Conservation (phyloP, 2,888 invertebrate genomes). For the Pantelozetes paolii region DNA sequence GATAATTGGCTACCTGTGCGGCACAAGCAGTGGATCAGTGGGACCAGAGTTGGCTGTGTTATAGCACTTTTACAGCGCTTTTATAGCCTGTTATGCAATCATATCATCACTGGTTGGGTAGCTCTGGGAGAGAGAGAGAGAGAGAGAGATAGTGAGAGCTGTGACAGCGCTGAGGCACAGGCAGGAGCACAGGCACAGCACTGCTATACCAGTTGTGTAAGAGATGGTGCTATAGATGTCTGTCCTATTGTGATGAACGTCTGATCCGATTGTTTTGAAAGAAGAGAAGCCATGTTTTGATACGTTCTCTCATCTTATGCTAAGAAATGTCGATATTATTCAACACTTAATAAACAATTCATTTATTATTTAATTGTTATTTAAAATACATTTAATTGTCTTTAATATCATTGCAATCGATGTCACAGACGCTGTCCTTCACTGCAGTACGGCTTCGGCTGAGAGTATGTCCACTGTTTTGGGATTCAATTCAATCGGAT, state of each 20-base stretch:
- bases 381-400: background rate
- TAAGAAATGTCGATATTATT: no score
- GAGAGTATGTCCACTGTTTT: no score
- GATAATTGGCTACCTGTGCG: background rate
- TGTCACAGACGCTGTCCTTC: background rate
- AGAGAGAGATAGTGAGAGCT: background rate
- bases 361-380: no score
- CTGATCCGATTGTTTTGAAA: conserved; percentile 28
- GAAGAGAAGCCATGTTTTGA: conserved; percentile 36
- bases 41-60: background rate
- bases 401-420: background rate
- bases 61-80: background rate
- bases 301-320: conserved; percentile 29
- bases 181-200: background rate
- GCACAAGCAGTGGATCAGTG: background rate
- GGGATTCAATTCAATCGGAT: no score
- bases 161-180: background rate
- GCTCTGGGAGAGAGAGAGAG: background rate
- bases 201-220: conserved; percentile 25
- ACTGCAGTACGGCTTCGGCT: conserved; percentile 4
- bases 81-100: no score
- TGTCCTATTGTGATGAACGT: background rate
- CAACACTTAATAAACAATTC: no score
- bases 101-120: no score
- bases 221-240: conserved; percentile 38